These are phyloP conservation scores for Drosophila willistoni DNA, from an alignment of 1,140 invertebrate genomes.

Conservation along the genomic window DNA sequence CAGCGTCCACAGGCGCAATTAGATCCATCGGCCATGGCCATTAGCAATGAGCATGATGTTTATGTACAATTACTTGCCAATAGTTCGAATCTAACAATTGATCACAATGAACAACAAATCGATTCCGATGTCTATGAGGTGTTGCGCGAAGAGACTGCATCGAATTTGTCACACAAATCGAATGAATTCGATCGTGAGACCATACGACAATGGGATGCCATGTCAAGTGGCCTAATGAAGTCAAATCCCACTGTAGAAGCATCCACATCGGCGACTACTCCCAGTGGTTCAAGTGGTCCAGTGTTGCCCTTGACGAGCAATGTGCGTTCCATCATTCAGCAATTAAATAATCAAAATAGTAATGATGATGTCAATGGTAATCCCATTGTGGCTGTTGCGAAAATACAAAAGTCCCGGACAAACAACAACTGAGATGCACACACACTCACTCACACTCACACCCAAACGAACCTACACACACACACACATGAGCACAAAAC, in stretches of 20 bases:
- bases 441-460: not conserved
- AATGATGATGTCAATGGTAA: constrained; percentile 37
- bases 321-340: constrained; percentile 76
- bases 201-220: constrained; percentile 92
- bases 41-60: constrained; percentile 85
- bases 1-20: constrained; percentile 30
- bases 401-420: constrained; percentile 36
- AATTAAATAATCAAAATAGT: constrained; percentile 61
- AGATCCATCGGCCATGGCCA: constrained; percentile 38
- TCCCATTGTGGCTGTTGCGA: constrained; percentile 50
- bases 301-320: constrained; percentile 65
- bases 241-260: constrained; percentile 51
- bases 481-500: constrained; percentile 18
- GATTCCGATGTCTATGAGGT: constrained; percentile 80
- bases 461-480: not conserved
- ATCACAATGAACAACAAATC: constrained; percentile 6
- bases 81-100: constrained; percentile 35
- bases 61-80: constrained; percentile 85
- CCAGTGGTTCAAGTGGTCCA: constrained; percentile 28
- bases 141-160: constrained; percentile 73
- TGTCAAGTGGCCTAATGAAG: constrained; percentile 89
- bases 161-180: constrained; percentile 81
- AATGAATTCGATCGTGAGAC: constrained; percentile 93
- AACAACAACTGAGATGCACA: constrained; percentile 23
- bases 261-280: constrained; percentile 12